Percentiles rank a stretch among this genome's conserved stretches.
Conservation (phyloP, 2,113 vertebrate species). For the Cromileptes altivelis region DNA sequence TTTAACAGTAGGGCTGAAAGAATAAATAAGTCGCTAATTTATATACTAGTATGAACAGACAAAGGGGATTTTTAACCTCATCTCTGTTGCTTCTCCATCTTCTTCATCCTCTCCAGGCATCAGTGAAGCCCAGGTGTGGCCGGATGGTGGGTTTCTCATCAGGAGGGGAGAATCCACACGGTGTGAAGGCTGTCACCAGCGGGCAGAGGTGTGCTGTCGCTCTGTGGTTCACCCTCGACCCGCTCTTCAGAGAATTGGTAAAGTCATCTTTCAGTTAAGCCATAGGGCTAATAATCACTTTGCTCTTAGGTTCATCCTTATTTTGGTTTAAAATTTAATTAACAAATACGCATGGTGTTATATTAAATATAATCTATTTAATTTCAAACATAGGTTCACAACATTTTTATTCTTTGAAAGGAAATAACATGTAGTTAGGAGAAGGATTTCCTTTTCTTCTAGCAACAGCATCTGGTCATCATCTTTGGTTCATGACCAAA, state of each 20-base stretch:
- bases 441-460: too few species aligned
- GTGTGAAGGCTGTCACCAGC: constrained; percentile 94
- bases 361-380: not conserved
- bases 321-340: not conserved
- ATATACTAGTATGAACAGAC: not conserved
- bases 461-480: too few species aligned
- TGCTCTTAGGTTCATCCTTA: not conserved
- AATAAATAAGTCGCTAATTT: too few species aligned
- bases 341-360: too few species aligned
- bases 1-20: not conserved
- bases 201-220: constrained; percentile 96
- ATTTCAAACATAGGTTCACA: not conserved
- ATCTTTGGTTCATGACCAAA: too few species aligned
- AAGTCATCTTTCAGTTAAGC: constrained; percentile 58
- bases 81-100: not conserved
- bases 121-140: constrained; percentile 94
- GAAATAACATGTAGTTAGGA: too few species aligned
- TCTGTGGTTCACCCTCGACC: constrained; percentile 96
- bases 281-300: too few species aligned
- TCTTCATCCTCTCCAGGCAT: constrained; percentile 83
- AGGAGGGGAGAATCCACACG: constrained; percentile 96
- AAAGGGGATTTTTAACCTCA: not conserved
- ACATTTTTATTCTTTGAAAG: not conserved
- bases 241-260: constrained; percentile 95
- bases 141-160: constrained; percentile 97